phyloP scores from a whole-genome alignment of 2,113 vertebrate genomes.

The Colius striatus region DNA sequence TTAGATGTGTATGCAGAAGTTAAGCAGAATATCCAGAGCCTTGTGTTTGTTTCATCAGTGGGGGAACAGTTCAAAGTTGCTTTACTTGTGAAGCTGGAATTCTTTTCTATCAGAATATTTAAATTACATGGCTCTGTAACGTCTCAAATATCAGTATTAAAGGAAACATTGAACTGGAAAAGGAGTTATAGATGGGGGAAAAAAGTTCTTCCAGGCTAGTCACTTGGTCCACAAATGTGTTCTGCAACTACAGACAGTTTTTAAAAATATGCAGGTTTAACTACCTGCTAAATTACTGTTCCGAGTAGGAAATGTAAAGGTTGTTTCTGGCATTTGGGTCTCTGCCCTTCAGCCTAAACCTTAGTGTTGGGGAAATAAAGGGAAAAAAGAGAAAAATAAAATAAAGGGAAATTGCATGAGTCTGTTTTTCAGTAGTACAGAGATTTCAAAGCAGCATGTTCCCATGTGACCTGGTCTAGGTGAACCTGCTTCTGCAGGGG shows the following conservation, averaged over 20 bases:
- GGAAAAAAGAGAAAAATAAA: too few species aligned
- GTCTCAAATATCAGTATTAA: background rate
- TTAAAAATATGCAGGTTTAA: background rate
- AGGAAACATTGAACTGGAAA: background rate
- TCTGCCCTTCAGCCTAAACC: background rate
- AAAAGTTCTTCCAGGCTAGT: background rate
- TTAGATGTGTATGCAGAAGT: background rate
- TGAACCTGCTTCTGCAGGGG: too few species aligned
- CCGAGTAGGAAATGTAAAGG: background rate
- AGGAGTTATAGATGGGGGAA: background rate
- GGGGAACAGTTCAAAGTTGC: background rate
- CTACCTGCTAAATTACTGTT: background rate
- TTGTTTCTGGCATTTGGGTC: background rate
- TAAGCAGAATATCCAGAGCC: background rate
- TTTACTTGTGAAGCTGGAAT: background rate
- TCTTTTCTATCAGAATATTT: background rate
- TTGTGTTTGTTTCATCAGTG: background rate
- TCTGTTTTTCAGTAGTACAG: background rate
- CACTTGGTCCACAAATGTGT: accelerated
- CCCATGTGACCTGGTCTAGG: too few species aligned
- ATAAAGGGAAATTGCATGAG: background rate
- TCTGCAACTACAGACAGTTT: background rate
- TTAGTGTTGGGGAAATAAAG: background rate
- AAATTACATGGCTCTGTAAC: background rate
- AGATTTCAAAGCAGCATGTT: background rate